A percentile compares a stretch with the other conserved stretches of the same genome.
phyloP scores from a whole-genome alignment of 2,113 vertebrate genomes.

The Centropus unirufus region DNA sequence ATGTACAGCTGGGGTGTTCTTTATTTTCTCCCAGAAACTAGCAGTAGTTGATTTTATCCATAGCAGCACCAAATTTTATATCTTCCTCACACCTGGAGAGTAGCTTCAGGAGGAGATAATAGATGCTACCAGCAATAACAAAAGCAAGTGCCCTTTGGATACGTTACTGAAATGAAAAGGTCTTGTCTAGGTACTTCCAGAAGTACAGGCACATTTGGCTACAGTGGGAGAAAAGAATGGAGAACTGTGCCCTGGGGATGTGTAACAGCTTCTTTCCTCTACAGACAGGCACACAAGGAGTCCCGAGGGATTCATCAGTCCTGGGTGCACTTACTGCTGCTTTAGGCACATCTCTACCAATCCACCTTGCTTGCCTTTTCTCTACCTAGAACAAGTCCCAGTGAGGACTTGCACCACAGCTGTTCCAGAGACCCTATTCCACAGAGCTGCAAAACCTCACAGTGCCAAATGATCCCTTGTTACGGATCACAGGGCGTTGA shows the following conservation, averaged over 20 bases:
- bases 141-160: neutral
- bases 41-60: neutral
- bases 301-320: neutral
- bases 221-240: fast-evolving
- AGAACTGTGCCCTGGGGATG: neutral
- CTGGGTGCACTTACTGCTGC: neutral
- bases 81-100: neutral
- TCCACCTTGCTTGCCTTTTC: neutral
- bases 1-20: neutral
- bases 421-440: neutral
- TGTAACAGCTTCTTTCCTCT: neutral
- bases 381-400: neutral
- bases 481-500: neutral
- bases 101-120: neutral
- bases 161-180: neutral
- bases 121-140: neutral
- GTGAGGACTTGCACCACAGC: fast-evolving
- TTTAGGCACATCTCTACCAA: neutral
- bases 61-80: neutral
- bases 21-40: neutral
- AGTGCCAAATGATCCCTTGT: neutral
- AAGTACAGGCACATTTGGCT: neutral
- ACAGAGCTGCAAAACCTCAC: neutral
- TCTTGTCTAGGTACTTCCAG: neutral
- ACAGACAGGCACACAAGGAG: neutral